Conservation (phyloP, 64 coral and sea anemone species). For the Montipora sp. region DNA sequence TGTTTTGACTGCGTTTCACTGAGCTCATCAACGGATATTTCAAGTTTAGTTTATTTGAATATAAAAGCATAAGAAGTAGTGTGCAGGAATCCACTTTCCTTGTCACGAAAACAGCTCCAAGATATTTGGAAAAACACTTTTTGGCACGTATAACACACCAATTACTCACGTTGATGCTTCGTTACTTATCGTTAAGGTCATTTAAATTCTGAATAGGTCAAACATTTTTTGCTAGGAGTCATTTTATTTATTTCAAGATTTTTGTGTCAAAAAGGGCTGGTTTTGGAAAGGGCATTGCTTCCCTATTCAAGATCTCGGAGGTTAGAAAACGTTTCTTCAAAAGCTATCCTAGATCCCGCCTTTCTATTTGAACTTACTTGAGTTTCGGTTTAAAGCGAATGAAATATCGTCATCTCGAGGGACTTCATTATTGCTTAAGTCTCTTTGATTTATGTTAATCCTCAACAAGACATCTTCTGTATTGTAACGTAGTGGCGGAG, state of each 20-base stretch:
- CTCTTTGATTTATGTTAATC: constrained; percentile 18
- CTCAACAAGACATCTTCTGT: neutral
- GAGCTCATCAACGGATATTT: neutral
- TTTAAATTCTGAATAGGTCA: constrained; percentile 11
- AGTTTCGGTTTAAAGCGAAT: constrained; percentile 20
- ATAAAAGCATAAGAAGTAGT: neutral
- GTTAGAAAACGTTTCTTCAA: no score
- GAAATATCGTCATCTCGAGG: constrained; percentile 48
- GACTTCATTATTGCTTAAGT: constrained; percentile 31
- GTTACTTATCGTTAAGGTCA: constrained; percentile 7
- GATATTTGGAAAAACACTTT: neutral
- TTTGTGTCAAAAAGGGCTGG: neutral
- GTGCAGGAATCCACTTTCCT: constrained; percentile 28
- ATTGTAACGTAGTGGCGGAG: constrained; percentile 24
- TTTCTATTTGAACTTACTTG: neutral
- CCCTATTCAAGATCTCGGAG: no score
- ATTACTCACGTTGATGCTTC: neutral
- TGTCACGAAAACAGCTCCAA: constrained; percentile 35
- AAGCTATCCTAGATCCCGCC: neutral
- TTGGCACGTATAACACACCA: constrained; percentile 20
- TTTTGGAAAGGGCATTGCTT: no score
- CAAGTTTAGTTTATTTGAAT: neutral
- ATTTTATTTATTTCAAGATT: neutral
- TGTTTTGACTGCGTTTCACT: neutral
- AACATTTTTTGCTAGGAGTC: constrained; percentile 9